Base-by-base conservation (phyloP, 2,113 vertebrate genomes). In the Zosterops lateralis region DNA sequence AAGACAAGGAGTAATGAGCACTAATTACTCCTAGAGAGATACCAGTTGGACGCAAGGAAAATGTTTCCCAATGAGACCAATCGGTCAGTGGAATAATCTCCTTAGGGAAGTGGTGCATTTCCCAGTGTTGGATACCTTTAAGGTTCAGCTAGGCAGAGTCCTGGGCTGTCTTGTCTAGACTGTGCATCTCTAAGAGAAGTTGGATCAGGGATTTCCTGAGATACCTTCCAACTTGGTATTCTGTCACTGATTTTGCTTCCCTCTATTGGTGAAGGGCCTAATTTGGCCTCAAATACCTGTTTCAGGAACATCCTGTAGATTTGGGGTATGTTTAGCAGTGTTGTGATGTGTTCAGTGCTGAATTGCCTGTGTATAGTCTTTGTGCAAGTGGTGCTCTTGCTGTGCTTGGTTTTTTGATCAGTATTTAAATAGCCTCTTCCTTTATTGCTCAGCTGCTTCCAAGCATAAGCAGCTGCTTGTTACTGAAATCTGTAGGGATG, bases 321-420 rank as follows among this genome's bases (percentile, higher is more conserved):
- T 7, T n/a, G 31, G 9, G 32, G 5, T 81, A 10, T 29, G 14
- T 51, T 66, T 40, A 51, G 65, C 34, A 40, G 24, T 38, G 8
- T 25, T 54, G 3, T 6, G 16, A 9, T 36, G 17, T 64, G 10
- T 34, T 84, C 14, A 14, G n/a, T 51, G 24, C n/a, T 12, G 4
- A 74, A 2, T 28, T 72, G 31, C 40, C 25, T 36, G 19, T 57
- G 32, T 32, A 17, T 1, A 29, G 25, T 61, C 29, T 89, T 77
- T 62, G 65, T 62, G 57, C 10, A 67, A 34, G 40, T 56, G 40
- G 44, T 81, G 48, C 36, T 91, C 45, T 81, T 71, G 13, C 32
- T 0, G 0, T 17, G 22, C 36, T 34, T 75, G 34, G 5, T 51
- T 84, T 77, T 50, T 50, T 29, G 34, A 8, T 51, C 2, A 6